Conservation (phyloP, 2,888 invertebrate genomes). For the Agrochola litura region DNA sequence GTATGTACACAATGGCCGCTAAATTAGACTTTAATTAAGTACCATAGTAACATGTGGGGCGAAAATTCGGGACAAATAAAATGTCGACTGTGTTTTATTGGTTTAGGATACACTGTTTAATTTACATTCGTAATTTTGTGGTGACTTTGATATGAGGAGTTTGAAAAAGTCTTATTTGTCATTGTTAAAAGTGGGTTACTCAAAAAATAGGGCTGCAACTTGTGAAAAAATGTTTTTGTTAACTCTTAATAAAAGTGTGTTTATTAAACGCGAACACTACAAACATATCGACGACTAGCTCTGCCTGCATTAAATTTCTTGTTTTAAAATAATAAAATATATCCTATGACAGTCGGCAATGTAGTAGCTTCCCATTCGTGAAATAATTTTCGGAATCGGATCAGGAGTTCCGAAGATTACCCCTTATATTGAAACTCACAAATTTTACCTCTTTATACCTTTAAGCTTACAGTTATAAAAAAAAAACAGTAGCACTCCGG, state of each 20-base stretch:
- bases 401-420: too few relatives aligned
- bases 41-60: constrained; percentile 32
- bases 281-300: too few relatives aligned
- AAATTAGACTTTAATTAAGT: constrained; percentile 46
- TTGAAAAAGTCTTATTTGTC: neutral
- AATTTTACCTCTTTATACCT: too few relatives aligned
- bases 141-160: constrained; percentile 18
- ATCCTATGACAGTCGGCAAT: too few relatives aligned
- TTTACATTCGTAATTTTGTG: constrained; percentile 27
- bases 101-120: constrained; percentile 38
- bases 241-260: neutral
- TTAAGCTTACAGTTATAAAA: too few relatives aligned
- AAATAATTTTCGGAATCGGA: too few relatives aligned
- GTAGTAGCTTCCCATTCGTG: too few relatives aligned
- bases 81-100: constrained; percentile 31
- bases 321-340: too few relatives aligned
- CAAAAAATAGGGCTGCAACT: neutral
- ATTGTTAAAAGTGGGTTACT: neutral
- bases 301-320: too few relatives aligned
- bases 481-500: too few relatives aligned
- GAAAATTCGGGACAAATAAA: constrained; percentile 40
- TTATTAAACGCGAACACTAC: too few relatives aligned
- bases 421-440: too few relatives aligned
- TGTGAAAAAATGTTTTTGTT: neutral
- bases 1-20: constrained; percentile 35